Evolutionary conservation across 2,888 invertebrate genomes (phyloP).

Genomic region (Rhyacophila evoluta): DNA sequence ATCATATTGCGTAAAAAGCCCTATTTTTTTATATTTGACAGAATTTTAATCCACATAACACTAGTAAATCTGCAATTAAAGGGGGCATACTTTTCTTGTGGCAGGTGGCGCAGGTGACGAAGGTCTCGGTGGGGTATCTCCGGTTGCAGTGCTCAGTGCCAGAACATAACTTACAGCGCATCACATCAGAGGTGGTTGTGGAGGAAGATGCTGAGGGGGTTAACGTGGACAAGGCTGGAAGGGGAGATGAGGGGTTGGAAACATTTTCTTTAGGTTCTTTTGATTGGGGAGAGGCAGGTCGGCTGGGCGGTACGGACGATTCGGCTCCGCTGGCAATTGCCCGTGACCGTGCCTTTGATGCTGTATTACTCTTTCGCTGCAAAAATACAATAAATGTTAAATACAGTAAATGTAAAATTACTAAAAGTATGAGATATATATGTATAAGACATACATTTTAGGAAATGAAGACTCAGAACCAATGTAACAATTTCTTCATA

Average conservation of each 20-base stretch:
- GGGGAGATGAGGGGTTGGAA: constrained; percentile 29
- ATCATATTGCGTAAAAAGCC: too few relatives aligned
- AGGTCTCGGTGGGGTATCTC: constrained; percentile 71
- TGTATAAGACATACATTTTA: too few relatives aligned
- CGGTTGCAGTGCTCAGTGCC: constrained; percentile 72
- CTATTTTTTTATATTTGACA: too few relatives aligned
- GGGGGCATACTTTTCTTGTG: constrained; percentile 68
- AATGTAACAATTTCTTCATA: too few relatives aligned
- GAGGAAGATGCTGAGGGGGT: constrained; percentile 54
- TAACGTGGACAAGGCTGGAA: constrained; percentile 20
- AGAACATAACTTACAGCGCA: constrained; percentile 71
- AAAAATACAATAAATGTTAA: constrained; percentile 36
- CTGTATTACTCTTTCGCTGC: constrained; percentile 65
- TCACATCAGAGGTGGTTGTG: constrained; percentile 57
- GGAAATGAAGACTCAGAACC: too few relatives aligned
- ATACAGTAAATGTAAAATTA: too few relatives aligned
- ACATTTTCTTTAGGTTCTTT: neutral
- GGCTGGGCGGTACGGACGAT: constrained; percentile 25
- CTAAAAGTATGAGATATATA: too few relatives aligned
- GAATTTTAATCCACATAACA: too few relatives aligned
- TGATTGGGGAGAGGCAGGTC: constrained; percentile 31
- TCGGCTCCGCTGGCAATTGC: neutral
- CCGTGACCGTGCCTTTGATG: constrained; percentile 56
- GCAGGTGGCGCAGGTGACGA: constrained; percentile 72
- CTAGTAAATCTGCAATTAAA: too few relatives aligned